Conservation (phyloP, 2,888 invertebrate species). For the Dorcus hopei region DNA sequence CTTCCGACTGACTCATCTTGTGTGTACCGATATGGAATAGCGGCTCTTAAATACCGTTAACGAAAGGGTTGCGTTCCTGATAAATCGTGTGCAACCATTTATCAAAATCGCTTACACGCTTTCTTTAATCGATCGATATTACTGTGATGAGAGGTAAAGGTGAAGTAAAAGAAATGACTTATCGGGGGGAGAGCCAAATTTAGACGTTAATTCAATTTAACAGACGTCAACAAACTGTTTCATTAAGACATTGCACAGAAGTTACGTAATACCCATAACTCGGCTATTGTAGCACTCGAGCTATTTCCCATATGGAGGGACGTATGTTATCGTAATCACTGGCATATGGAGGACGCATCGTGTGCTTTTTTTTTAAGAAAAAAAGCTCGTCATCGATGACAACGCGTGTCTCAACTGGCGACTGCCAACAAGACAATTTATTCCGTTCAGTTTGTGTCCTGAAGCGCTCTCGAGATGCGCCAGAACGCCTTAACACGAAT, state of each 20-base stretch:
- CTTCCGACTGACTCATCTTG: too few relatives aligned
- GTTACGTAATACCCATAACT: constrained; percentile 14
- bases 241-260: constrained; percentile 8
- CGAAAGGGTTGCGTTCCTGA: too few relatives aligned
- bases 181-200: neutral
- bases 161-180: too few relatives aligned
- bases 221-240: constrained; percentile 13
- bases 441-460: constrained; percentile 2
- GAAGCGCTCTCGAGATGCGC: neutral
- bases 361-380: neutral
- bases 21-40: too few relatives aligned
- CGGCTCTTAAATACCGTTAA: too few relatives aligned
- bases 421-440: neutral
- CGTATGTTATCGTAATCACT: constrained; percentile 15
- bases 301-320: constrained; percentile 12
- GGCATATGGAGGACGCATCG: constrained; percentile 9
- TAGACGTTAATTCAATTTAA: neutral
- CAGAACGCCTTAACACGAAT: neutral
- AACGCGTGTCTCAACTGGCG: constrained; percentile 7
- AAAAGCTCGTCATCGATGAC: neutral
- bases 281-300: constrained; percentile 1
- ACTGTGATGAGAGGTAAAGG: too few relatives aligned
- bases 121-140: too few relatives aligned
- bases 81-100: too few relatives aligned
- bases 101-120: too few relatives aligned